Evolutionary conservation across 2,888 invertebrate species (phyloP).

Genomic region (Sicus ferrugineus): DNA sequence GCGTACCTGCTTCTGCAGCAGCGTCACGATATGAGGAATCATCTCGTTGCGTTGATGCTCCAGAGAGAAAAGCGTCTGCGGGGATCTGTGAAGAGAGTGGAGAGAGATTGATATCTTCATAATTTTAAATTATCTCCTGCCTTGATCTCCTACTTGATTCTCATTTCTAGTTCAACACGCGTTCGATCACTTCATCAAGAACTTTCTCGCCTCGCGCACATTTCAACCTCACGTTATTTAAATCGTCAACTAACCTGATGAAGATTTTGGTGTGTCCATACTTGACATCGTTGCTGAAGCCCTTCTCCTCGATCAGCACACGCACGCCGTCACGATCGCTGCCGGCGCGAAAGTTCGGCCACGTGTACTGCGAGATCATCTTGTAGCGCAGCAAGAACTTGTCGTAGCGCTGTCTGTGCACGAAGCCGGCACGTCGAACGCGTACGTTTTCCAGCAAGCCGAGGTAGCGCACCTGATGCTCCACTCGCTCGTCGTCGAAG

Average conservation of each 20-base stretch:
- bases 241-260: conserved; percentile 68
- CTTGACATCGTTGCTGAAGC: conserved; percentile 83
- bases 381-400: conserved; percentile 95
- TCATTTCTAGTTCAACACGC: no score
- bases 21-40: conserved; percentile 89
- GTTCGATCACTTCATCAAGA: no score
- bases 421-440: conserved; percentile 95
- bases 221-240: no score
- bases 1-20: conserved; percentile 95
- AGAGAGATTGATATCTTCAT: no score
- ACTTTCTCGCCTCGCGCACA: no score
- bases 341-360: conserved; percentile 92
- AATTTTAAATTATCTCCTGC: no score
- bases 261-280: conserved; percentile 97
- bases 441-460: conserved; percentile 95
- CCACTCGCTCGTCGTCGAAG: conserved; percentile 82
- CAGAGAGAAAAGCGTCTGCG: conserved; percentile 87
- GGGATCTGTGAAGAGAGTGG: conserved; percentile 93
- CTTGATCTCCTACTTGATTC: background rate
- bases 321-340: conserved; percentile 83
- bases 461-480: conserved; percentile 72
- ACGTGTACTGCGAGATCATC: conserved; percentile 94
- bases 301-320: conserved; percentile 82
- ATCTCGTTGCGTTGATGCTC: conserved; percentile 86
- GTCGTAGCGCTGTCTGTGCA: conserved; percentile 93